Percentiles rank a stretch among this genome's conserved stretches.
Conservation (phyloP, 1,140 invertebrate species). For the Hestina assimilis region DNA sequence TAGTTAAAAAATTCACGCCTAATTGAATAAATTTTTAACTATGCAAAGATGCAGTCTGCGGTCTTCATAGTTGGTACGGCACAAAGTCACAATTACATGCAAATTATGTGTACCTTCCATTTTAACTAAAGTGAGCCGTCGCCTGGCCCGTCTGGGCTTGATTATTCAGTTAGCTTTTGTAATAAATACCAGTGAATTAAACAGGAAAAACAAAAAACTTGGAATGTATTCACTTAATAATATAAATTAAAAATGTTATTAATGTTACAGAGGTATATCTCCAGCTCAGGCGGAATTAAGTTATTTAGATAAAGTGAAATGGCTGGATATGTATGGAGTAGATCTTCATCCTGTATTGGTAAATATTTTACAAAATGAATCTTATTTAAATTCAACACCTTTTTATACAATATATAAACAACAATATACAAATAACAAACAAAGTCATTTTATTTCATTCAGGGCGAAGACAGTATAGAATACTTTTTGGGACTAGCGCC, state of each 20-base stretch:
- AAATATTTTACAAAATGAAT: constrained; percentile 14
- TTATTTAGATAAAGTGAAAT: constrained; percentile 96
- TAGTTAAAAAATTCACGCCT: constrained; percentile 38
- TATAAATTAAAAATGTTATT: constrained; percentile 24
- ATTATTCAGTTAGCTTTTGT: constrained; percentile 53
- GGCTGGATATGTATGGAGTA: constrained; percentile 98
- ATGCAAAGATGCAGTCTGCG: constrained; percentile 63
- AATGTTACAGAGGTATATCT: constrained; percentile 78
- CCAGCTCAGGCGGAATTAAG: constrained; percentile 88
- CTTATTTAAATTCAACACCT: background rate
- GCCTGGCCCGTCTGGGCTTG: constrained; percentile 8
- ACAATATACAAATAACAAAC: constrained; percentile 5
- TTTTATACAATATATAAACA: too few relatives aligned
- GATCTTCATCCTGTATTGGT: constrained; percentile 88
- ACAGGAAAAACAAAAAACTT: constrained; percentile 43
- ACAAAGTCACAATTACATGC: constrained; percentile 73
- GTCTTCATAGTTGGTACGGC: constrained; percentile 35
- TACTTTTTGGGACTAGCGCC: constrained; percentile 98
- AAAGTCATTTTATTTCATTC: constrained; percentile 43
- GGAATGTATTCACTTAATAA: constrained; percentile 20
- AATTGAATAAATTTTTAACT: constrained; percentile 73
- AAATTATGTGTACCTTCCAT: constrained; percentile 63
- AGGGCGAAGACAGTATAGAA: constrained; percentile 98
- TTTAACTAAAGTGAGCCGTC: constrained; percentile 14
- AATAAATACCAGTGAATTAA: constrained; percentile 42